A percentile compares a stretch with the other conserved stretches of the same genome.
phyloP scores from a whole-genome alignment of 2,113 vertebrate genomes.

The Rhineura floridana region DNA sequence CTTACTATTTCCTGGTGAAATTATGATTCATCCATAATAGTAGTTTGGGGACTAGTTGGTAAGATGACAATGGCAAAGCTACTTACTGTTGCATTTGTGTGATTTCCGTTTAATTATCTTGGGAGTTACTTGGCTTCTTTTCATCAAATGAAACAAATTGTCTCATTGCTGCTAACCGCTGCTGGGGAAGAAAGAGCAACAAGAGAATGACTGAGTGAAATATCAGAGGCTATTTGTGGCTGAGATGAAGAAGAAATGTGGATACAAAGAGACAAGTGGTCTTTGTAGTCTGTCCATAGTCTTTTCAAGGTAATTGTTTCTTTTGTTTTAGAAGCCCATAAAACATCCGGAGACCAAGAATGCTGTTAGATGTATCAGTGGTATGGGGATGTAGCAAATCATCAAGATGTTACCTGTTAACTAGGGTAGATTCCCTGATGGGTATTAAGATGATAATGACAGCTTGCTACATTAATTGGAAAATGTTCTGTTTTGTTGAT shows the following conservation, averaged over 20 bases:
- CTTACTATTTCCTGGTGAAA: constrained; percentile 1
- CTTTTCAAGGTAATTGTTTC: not conserved
- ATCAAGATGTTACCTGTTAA: constrained; percentile 52
- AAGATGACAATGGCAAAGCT: constrained; percentile 35
- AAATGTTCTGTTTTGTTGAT: constrained; percentile 46
- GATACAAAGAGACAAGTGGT: not conserved
- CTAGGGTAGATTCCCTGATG: constrained; percentile 47
- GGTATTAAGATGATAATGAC: constrained; percentile 50
- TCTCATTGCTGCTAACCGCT: constrained; percentile 38
- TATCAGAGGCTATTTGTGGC: constrained; percentile 18
- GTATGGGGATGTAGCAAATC: constrained; percentile 35
- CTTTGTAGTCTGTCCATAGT: not conserved
- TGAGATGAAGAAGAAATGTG: not conserved
- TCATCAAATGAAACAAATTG: constrained; percentile 39
- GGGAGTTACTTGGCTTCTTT: constrained; percentile 31
- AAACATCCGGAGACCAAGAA: not conserved
- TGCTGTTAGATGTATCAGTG: not conserved
- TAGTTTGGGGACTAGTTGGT: constrained; percentile 17
- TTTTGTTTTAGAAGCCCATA: not conserved
- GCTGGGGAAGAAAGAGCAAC: constrained; percentile 21
- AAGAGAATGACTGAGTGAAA: not conserved
- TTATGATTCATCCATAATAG: constrained; percentile 36
- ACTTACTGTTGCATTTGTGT: constrained; percentile 26
- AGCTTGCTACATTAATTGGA: constrained; percentile 44
- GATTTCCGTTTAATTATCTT: constrained; percentile 43